These are phyloP conservation scores for Barbus barbus DNA, from an alignment of 2,113 vertebrate genomes.

Conservation along the genomic window DNA sequence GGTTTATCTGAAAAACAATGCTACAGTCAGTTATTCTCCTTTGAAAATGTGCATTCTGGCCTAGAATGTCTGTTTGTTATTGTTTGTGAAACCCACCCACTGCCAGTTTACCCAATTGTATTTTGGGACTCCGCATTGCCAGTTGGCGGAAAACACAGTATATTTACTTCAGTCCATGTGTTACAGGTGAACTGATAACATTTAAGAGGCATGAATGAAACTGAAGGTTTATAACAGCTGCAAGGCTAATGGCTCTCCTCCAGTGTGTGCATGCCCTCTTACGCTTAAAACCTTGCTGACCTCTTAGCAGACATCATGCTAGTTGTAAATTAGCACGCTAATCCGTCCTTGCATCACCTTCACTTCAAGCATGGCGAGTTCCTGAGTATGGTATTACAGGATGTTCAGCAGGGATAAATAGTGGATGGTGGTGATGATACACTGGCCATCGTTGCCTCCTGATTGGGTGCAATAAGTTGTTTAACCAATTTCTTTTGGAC, in stretches of 20 bases:
- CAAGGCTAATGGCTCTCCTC: background rate
- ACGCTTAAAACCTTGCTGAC: background rate
- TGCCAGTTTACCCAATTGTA: no score
- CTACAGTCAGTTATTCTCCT: no score
- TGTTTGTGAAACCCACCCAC: no score
- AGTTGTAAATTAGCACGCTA: constrained; percentile 8
- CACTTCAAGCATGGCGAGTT: background rate
- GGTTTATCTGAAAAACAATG: no score
- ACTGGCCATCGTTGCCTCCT: background rate
- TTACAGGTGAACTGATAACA: background rate
- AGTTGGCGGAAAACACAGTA: no score
- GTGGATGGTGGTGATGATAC: background rate
- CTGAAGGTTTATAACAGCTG: background rate
- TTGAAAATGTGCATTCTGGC: no score
- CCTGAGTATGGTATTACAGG: constrained; percentile 4
- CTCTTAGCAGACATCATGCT: constrained; percentile 1
- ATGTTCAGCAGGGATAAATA: constrained; percentile 18
- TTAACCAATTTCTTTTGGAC: background rate
- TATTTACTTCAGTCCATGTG: no score
- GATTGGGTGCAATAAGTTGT: background rate
- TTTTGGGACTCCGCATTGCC: no score
- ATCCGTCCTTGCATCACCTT: constrained; percentile 39
- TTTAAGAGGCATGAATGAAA: background rate
- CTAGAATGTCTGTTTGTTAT: no score
- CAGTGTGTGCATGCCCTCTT: background rate